phyloP scores from a whole-genome alignment of 2,888 invertebrate genomes.

The Cynaeus angustus region DNA sequence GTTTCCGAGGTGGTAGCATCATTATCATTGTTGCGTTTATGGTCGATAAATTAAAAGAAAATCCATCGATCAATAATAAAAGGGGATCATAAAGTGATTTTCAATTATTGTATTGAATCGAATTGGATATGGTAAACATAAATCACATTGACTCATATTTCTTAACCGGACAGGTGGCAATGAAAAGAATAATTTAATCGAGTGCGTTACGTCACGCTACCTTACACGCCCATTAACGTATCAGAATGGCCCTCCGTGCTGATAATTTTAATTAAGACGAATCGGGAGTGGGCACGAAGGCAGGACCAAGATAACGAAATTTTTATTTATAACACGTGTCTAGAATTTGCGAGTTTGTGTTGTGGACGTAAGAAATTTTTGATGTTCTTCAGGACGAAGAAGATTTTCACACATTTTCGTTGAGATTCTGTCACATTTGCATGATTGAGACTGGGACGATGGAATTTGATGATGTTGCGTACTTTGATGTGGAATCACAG shows the following conservation, averaged over 20 bases:
- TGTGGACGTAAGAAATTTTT: too few species aligned
- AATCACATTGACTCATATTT: slow-evolving; percentile 49
- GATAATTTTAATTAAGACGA: slow-evolving; percentile 27
- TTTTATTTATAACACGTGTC: too few species aligned
- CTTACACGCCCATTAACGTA: slow-evolving; percentile 31
- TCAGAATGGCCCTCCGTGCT: slow-evolving; percentile 27
- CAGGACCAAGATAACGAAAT: background rate
- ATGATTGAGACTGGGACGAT: too few species aligned
- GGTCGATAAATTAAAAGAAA: slow-evolving; percentile 41
- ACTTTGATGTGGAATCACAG: too few species aligned
- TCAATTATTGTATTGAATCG: slow-evolving; percentile 52
- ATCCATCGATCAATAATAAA: slow-evolving; percentile 47
- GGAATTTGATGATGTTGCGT: too few species aligned
- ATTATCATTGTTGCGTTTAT: slow-evolving; percentile 29
- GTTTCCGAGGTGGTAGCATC: slow-evolving; percentile 30
- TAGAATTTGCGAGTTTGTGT: too few species aligned
- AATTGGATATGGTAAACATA: slow-evolving; percentile 46
- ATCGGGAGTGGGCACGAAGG: slow-evolving; percentile 6
- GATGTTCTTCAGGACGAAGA: too few species aligned
- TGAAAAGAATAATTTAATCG: slow-evolving; percentile 47
- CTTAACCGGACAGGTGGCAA: slow-evolving; percentile 47
- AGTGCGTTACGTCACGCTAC: slow-evolving; percentile 43
- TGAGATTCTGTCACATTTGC: too few species aligned
- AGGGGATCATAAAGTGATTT: slow-evolving; percentile 48
- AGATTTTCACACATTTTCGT: too few species aligned